phyloP scores from a whole-genome alignment of 2,888 invertebrate species.

The Drosophila trichaetosa region DNA sequence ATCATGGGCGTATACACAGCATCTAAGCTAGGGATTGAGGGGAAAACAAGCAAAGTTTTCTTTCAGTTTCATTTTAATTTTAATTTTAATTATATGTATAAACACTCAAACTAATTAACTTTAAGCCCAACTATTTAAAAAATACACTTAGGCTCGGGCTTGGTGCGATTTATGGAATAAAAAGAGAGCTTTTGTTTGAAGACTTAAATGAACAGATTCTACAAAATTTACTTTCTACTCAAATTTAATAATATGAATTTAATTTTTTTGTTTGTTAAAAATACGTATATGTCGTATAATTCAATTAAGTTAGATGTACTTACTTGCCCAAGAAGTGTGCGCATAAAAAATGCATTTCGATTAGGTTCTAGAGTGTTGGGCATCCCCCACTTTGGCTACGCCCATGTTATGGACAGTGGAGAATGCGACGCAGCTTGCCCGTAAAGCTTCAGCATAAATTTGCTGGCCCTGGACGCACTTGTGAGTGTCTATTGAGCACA shows the following conservation, averaged over 20 bases:
- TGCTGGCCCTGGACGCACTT: constrained; percentile 42
- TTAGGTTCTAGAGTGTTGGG: neutral
- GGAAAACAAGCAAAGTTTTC: too few relatives aligned
- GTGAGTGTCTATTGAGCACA: constrained; percentile 61
- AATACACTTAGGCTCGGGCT: neutral
- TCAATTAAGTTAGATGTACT: neutral
- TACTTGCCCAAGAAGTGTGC: neutral
- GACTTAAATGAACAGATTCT: neutral
- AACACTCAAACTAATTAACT: neutral
- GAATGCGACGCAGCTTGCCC: constrained; percentile 55
- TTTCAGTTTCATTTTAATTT: neutral
- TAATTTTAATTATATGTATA: neutral
- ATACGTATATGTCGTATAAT: neutral
- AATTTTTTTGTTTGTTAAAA: neutral
- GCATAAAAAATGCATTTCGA: neutral
- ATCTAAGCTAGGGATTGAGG: too few relatives aligned
- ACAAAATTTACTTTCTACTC: neutral
- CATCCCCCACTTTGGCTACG: neutral
- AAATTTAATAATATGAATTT: neutral
- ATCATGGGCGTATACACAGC: neutral
- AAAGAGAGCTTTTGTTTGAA: neutral
- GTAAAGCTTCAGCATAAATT: constrained; percentile 80
- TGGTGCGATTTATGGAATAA: neutral
- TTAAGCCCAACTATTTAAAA: neutral
- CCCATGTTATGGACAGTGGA: constrained; percentile 28